Conservation (phyloP, 2,888 invertebrate species). For the Phortica magna region DNA sequence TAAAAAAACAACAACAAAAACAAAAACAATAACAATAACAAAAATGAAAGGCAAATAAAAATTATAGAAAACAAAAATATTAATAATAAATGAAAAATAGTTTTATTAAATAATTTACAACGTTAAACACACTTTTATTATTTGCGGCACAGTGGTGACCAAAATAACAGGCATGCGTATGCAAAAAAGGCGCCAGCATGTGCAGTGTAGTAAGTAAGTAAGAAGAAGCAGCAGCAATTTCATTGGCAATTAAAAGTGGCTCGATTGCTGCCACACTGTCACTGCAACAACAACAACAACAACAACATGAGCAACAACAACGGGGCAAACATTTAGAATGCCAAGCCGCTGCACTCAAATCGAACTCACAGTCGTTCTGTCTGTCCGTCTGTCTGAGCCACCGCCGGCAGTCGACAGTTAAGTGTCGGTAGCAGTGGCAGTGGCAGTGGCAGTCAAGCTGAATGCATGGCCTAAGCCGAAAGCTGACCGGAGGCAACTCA, state of each 20-base stretch:
- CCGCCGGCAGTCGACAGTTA: not conserved
- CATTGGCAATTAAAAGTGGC: conserved; percentile 52
- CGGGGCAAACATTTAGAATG: not conserved
- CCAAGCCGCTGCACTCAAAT: not conserved
- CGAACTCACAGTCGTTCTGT: no score
- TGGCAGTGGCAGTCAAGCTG: not conserved
- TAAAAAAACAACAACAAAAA: not conserved
- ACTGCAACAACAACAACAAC: not conserved
- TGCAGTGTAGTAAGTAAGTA: conserved; percentile 13
- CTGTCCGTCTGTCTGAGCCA: not conserved
- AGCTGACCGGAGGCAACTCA: not conserved
- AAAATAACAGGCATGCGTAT: not conserved
- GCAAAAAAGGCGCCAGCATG: conserved; percentile 53
- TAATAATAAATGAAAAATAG: not conserved
- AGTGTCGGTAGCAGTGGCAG: not conserved
- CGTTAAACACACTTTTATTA: no score
- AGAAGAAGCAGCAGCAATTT: not conserved
- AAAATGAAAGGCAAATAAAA: conserved; percentile 38
- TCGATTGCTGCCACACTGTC: conserved; percentile 39
- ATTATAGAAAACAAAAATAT: not conserved
- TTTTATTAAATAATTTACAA: not conserved
- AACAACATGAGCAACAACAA: not conserved
- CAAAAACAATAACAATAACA: conserved; percentile 25
- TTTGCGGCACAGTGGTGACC: not conserved
- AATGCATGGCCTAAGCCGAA: not conserved